A percentile compares a stretch with the other conserved stretches of the same genome.
Evolutionary conservation across 2,888 invertebrate species (phyloP).

Genomic region (Diarsia mendica): DNA sequence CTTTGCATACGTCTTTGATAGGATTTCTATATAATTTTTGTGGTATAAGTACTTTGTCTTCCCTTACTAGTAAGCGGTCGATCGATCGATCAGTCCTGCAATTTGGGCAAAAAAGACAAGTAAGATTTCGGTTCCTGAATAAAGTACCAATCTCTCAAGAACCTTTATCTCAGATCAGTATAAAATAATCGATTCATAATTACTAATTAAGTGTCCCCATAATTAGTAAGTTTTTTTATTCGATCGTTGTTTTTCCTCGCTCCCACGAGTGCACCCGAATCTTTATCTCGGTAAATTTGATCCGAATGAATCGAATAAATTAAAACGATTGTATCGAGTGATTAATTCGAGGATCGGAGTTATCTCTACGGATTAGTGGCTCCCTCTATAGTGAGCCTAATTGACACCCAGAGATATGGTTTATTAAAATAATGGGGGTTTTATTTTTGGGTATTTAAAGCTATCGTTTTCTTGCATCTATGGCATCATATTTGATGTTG

Average conservation of each 20-base stretch:
- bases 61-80: too few species aligned
- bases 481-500: constrained; percentile 47
- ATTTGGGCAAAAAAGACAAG: constrained; percentile 26
- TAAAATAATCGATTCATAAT: constrained; percentile 58
- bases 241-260: constrained; percentile 56
- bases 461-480: constrained; percentile 49
- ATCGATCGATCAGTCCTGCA: constrained; percentile 7
- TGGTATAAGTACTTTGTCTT: too few species aligned
- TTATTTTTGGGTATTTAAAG: constrained; percentile 74
- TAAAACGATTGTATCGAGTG: constrained; percentile 85
- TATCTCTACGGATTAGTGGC: constrained; percentile 87
- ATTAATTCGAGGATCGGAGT: constrained; percentile 82
- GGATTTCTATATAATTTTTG: too few species aligned
- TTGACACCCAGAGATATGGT: constrained; percentile 87
- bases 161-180: constrained; percentile 45
- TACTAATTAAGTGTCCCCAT: constrained; percentile 62
- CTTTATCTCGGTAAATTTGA: constrained; percentile 78
- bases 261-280: constrained; percentile 68
- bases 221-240: constrained; percentile 61
- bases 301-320: constrained; percentile 83
- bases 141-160: constrained; percentile 29
- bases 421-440: constrained; percentile 86
- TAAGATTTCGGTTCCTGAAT: constrained; percentile 17
- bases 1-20: too few species aligned
- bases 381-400: constrained; percentile 83